Evolutionary conservation across 1,140 invertebrate species (phyloP), one percentile per base, ranked within the genome.

Genomic region (Palaemon carinicauda): DNA sequence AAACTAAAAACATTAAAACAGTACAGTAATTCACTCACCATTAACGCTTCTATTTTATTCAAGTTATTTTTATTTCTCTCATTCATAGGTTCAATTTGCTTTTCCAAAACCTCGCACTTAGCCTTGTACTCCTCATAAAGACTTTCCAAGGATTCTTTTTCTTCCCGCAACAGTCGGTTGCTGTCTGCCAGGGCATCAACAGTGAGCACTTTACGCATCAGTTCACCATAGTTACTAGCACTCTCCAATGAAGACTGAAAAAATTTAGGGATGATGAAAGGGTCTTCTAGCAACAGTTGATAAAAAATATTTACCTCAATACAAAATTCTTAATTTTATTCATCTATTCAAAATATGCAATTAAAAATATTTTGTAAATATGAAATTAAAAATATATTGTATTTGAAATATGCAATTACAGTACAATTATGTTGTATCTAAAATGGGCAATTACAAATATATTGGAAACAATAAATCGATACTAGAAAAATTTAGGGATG

Each of bases 171-270:
- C 81, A 96, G 93, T 90, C 95, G 94, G 91, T 98, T 99, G 89
- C 96, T 98, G 91, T 98, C 97, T 0, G 96, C 96, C 24, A 98
- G 94, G 1, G 97, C 95, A 93, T 97, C 97, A 0, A 98, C 91
- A 0, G 96, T 97, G 92, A 98, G 93, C 12, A 94, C 95, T 92
- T 98, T 98, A 77, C 96, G 93, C 90, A 98, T 92, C 51, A 98
- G 93, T 91, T 98, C 97, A 3, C 95, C 94, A 91, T 98, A 89
- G 90, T 9, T 90, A 83, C 92, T 92, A 73, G 89, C 80, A 51
- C 53, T 88, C 17, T 89, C 89, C 51, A 82, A 50, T 21, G 82
- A 77, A 17, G 78, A 82, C 88, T 89, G 81, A 14, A 69, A 56
- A 10, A 41, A 52, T 17, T 3, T 17, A 1, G 0, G 52, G 24